Evolutionary conservation across 2,797 vertebrate genomes (phyloP), one percentile per base, ranked within the genome.

Genomic region (Protosalanx chinensis): DNA sequence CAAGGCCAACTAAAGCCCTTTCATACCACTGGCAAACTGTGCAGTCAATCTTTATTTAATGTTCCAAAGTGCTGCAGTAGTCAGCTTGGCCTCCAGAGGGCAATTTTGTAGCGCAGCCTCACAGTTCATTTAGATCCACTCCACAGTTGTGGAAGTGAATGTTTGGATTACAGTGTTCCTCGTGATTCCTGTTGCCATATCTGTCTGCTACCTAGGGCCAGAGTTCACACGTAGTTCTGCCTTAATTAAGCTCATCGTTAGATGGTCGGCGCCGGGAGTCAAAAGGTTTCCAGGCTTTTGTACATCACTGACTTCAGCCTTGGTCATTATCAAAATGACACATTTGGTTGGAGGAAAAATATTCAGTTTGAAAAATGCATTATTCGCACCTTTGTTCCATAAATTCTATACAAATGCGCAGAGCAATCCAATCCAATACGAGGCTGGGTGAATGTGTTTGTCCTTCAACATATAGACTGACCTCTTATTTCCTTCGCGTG

Each of bases 21-120:
- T 1, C 66, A 69, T 73, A 77, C 64, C 67, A 80, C 56, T 72
- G 76, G 80, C 72, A 70, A 78, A 82, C 65, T 72, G 67, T 53
- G 33, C 64, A 16, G 61, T 67, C 63, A 51, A 41, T 35, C 59
- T 32, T 16, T 16, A 8, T 58, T 29, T 35, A 27, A 63, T 59
- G 12, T 12, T 29, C 67, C n/a, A 8, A 66, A 77, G 29, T 58
- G 5, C 10, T 88, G 87, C 76, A 76, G 68, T 84, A 16, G 67
- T 10, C 3, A 27, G 27, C 64, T 66, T 72, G 60, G 79, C 88
- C 92, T 91, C 85, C 77, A 93, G 91, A 82, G 87, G 91, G 90
- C 91, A 86, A 86, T 90, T 90, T 87, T 88, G 89, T 70, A 82
- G 83, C 91, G 68, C 71, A 53, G 49, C 82, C 86, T 15, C n/a